Evolutionary conservation across 1,140 invertebrate species (phyloP), one percentile per base, ranked within the genome.

Genomic region (Arctopsyche grandis): DNA sequence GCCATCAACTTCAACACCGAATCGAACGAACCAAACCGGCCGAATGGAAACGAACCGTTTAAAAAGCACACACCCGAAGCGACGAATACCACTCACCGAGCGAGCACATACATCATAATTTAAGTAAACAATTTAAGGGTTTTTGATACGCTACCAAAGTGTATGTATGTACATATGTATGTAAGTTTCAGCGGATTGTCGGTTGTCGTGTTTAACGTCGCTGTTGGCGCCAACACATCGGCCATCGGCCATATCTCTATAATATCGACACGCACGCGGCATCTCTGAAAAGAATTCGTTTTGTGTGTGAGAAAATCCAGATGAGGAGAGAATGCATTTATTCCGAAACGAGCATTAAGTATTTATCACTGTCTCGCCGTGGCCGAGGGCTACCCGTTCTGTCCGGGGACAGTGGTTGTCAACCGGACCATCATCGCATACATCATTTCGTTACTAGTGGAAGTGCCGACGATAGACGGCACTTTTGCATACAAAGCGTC

Each of bases 321-420:
- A 38, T 38, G 38, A 73, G 12, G 38, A 73, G 29, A 38, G 29
- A 38, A 38, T 38, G 29, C 29, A 29, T 74, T 38, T 70, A 70
- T 70, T 46, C 76, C n/a, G 77, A 71, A 26, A 43, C 21, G 56
- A n/a, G 22, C 75, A 66, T 76, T 69, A 66, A 76, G 26, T 46
- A 78, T 78, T 60, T 78, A 78, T 78, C 77, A 78, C 46, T 71
- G 77, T 71, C 77, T 21, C 14, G 16, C n/a, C 48, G 48, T 70
- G 60, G 60, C 44, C 69, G 69, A 71, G 29, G 38, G 69, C 69
- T 71, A 71, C 69, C 69, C 16, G 43, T 46, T 26, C 66, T 29
- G 66, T n/a, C 9, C 29, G 71, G 24, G 12, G 46, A 26, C 52
- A 43, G 29, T 63, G 38, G 16, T 44, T 43, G 75, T 38, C 75